Evolutionary conservation across 2,797 vertebrate species (phyloP).

Genomic region (Malacoctenus gilli): DNA sequence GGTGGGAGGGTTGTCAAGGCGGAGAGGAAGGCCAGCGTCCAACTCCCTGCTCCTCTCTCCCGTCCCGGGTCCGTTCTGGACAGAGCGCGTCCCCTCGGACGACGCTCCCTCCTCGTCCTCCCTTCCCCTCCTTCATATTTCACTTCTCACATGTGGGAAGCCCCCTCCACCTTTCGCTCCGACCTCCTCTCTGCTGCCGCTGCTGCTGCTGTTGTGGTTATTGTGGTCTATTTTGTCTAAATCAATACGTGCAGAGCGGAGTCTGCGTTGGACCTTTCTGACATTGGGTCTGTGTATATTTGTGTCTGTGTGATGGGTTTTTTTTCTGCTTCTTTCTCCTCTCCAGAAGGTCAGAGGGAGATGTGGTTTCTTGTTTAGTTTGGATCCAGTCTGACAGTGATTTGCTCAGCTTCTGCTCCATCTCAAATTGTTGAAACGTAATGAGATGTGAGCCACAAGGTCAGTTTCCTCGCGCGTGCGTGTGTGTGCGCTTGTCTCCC

Average conservation of each 20-base stretch:
- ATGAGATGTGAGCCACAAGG: constrained; percentile 62
- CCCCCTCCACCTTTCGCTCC: constrained; percentile 34
- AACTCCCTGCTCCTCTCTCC: constrained; percentile 31
- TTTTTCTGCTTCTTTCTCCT: background rate
- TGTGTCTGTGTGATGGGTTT: constrained; percentile 22
- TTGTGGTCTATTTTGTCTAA: constrained; percentile 45
- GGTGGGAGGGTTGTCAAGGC: constrained; percentile 50
- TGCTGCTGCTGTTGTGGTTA: constrained; percentile 27
- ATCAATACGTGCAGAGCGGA: constrained; percentile 30
- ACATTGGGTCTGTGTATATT: constrained; percentile 46
- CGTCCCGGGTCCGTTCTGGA: constrained; percentile 33
- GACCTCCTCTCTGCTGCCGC: constrained; percentile 25
- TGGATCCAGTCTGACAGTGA: constrained; percentile 65
- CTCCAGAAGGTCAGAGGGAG: constrained; percentile 55
- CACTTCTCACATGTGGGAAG: constrained; percentile 33
- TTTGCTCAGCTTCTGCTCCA: constrained; percentile 62
- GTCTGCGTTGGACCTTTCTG: constrained; percentile 39
- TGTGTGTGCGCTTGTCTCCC: constrained; percentile 12
- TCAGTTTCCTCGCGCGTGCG: constrained; percentile 36
- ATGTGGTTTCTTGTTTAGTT: constrained; percentile 71
- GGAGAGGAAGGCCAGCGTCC: constrained; percentile 39
- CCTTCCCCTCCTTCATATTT: constrained; percentile 34
- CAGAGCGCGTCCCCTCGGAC: constrained; percentile 30
- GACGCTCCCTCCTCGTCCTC: constrained; percentile 36
- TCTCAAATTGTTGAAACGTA: constrained; percentile 54